A percentile compares a stretch with the other conserved stretches of the same genome.
Evolutionary conservation across 2,888 invertebrate species (phyloP).

Genomic region (Gastracanthus pulcherrimus): DNA sequence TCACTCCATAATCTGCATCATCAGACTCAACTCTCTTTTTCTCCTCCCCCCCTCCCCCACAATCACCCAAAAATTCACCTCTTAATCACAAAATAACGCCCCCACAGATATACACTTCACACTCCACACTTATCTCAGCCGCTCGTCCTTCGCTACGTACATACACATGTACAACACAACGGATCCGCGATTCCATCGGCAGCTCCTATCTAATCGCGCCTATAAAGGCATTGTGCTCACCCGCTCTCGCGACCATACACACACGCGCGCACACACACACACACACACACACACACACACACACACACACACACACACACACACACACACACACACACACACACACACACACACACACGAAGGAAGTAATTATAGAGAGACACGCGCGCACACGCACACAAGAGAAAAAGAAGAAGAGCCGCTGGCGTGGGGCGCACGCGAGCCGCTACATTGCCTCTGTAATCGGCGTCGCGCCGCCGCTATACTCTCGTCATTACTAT

Average conservation of each 20-base stretch:
- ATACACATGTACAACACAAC: neutral
- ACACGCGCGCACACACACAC: neutral
- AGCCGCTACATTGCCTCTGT: slow-evolving; percentile 71
- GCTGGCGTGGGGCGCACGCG: slow-evolving; percentile 67
- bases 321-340: neutral
- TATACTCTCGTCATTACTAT: slow-evolving; percentile 71
- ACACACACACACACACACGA: neutral
- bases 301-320: neutral
- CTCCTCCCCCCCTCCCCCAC: neutral
- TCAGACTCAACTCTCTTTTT: neutral
- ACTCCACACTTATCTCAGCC: slow-evolving; percentile 5
- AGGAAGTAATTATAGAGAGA: slow-evolving; percentile 49
- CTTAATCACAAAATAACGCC: neutral
- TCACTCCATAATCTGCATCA: too few relatives aligned
- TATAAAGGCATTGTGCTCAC: neutral
- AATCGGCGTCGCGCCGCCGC: slow-evolving; percentile 65
- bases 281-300: neutral
- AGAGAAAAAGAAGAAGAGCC: slow-evolving; percentile 9
- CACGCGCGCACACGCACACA: neutral
- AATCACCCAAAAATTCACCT: neutral
- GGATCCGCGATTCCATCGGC: neutral
- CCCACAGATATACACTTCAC: neutral
- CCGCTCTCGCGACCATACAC: neutral
- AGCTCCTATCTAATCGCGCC: slow-evolving; percentile 1
- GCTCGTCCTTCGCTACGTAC: neutral